phyloP scores from a whole-genome alignment of 2,113 vertebrate genomes.

The Bufo gargarizans region DNA sequence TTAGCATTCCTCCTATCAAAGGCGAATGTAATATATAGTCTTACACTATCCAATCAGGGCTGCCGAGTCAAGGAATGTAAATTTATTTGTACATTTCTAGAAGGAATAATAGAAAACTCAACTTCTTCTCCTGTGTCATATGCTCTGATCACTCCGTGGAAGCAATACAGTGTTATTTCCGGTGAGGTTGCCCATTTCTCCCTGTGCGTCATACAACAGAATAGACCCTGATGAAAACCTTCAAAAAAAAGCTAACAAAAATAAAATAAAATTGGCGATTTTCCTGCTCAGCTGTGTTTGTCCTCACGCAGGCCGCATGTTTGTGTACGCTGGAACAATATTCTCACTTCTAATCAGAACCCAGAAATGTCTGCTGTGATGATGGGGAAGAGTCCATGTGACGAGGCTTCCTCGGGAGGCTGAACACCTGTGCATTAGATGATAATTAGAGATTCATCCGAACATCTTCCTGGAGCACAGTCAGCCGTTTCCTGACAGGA shows the following conservation, averaged over 20 bases:
- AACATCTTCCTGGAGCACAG: neutral
- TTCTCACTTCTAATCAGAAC: neutral
- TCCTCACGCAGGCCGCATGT: neutral
- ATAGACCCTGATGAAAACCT: neutral
- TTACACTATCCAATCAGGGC: too few relatives aligned
- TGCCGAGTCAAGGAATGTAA: neutral
- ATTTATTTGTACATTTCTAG: neutral
- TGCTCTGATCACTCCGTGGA: neutral
- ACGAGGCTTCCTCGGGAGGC: neutral
- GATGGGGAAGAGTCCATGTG: neutral
- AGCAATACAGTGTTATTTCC: neutral
- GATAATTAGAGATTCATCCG: neutral
- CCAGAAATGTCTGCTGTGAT: neutral
- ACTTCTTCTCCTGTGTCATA: neutral
- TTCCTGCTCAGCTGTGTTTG: neutral
- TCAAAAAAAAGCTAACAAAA: neutral
- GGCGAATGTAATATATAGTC: too few relatives aligned
- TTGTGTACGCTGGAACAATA: neutral
- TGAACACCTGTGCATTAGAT: neutral
- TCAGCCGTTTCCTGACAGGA: constrained; percentile 24
- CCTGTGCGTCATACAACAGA: neutral
- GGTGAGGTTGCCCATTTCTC: neutral
- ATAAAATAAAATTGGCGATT: neutral
- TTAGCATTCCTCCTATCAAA: too few relatives aligned
- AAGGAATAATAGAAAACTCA: neutral